Conservation (phyloP, 2,888 invertebrate genomes). For the Oegoconia quadripuncta region DNA sequence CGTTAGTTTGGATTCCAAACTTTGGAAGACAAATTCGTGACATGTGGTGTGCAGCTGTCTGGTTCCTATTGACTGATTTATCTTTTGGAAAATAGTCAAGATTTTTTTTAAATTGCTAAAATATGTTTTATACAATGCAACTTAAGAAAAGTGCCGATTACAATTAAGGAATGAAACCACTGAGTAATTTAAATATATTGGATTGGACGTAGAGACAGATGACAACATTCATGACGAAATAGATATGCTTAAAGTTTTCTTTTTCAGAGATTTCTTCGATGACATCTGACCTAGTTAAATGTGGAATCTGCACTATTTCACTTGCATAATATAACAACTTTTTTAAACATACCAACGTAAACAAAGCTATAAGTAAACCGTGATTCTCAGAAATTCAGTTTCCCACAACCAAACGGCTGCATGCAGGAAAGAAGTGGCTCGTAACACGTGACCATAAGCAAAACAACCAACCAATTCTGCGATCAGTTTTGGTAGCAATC, state of each 20-base stretch:
- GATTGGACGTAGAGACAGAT: too few species aligned
- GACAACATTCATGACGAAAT: too few species aligned
- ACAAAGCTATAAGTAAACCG: not conserved
- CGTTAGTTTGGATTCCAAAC: slow-evolving; percentile 53
- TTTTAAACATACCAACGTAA: slow-evolving; percentile 14
- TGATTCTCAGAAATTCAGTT: slow-evolving; percentile 9
- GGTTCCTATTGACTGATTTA: slow-evolving; percentile 26
- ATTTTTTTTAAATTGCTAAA: too few species aligned
- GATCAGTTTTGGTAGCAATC: slow-evolving; percentile 50
- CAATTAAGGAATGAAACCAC: too few species aligned
- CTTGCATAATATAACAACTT: slow-evolving; percentile 12
- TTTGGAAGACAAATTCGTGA: slow-evolving; percentile 57
- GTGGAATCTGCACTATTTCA: too few species aligned
- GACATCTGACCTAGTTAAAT: too few species aligned
- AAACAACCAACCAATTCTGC: slow-evolving; percentile 56
- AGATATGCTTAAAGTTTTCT: too few species aligned
- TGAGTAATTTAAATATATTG: too few species aligned
- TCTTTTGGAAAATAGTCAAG: too few species aligned
- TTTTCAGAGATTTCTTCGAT: too few species aligned
- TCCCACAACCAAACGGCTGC: slow-evolving; percentile 18
- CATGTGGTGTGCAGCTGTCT: slow-evolving; percentile 70
- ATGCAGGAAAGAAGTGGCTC: slow-evolving; percentile 30
- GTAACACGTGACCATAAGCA: slow-evolving; percentile 61
- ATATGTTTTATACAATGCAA: too few species aligned
- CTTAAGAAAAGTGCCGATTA: too few species aligned